Conservation (phyloP, 2,888 invertebrate genomes). For the Papilio gigon region DNA sequence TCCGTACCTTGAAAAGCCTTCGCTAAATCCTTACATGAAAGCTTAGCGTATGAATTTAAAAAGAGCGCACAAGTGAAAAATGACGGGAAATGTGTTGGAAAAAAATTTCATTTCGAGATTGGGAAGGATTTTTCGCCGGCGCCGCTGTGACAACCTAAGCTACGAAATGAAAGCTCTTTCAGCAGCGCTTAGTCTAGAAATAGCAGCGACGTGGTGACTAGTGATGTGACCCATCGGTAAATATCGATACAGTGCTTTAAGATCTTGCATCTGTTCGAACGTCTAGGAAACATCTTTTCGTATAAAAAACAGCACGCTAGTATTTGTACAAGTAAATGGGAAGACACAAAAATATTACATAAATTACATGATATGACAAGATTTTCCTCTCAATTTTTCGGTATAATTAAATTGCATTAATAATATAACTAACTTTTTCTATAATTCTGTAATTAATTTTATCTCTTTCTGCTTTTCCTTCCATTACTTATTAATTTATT, state of each 20-base stretch:
- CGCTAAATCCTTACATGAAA: neutral
- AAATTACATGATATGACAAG: too few relatives aligned
- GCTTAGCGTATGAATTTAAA: conserved; percentile 1
- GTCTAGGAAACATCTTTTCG: too few relatives aligned
- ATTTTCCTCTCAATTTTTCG: too few relatives aligned
- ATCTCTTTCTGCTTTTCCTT: too few relatives aligned
- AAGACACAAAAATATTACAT: too few relatives aligned
- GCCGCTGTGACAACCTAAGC: conserved; percentile 22
- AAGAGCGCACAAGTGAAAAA: conserved; percentile 4
- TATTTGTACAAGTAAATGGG: too few relatives aligned
- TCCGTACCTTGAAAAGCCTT: neutral
- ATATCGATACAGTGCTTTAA: too few relatives aligned
- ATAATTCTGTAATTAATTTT: too few relatives aligned
- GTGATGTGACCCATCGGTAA: conserved; percentile 16
- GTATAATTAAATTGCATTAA: too few relatives aligned
- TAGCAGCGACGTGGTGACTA: neutral
- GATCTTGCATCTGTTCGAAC: too few relatives aligned
- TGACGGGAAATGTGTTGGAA: conserved; percentile 11
- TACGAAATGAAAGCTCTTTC: conserved; percentile 34
- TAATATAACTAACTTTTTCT: too few relatives aligned
- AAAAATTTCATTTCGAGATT: conserved; percentile 33
- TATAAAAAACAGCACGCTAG: too few relatives aligned
- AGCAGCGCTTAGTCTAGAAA: conserved; percentile 6
- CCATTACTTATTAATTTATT: neutral
- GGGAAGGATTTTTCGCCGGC: neutral